Evolutionary conservation across 2,113 vertebrate species (phyloP).

Genomic region (Genyomyrus donnyi): DNA sequence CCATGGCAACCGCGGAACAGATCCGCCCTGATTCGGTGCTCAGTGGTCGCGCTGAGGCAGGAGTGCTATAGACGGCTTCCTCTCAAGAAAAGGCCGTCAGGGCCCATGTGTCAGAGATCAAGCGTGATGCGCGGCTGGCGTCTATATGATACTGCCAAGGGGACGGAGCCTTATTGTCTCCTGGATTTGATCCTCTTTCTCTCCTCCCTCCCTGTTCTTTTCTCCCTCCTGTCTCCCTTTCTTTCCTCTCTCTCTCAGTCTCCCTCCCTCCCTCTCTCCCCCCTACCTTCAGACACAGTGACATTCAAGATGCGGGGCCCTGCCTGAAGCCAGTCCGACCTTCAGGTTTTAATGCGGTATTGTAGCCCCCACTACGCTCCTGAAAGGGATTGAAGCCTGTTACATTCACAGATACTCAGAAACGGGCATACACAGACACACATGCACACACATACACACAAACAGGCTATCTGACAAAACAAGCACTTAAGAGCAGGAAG

Average conservation of each 20-base stretch:
- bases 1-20: slow-evolving; percentile 90
- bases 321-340: slow-evolving; percentile 71
- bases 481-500: not conserved
- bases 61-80: slow-evolving; percentile 52
- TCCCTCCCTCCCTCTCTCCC: slow-evolving; percentile 22
- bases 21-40: slow-evolving; percentile 86
- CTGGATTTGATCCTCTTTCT: slow-evolving; percentile 18
- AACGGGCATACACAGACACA: not conserved
- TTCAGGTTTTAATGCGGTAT: slow-evolving; percentile 54
- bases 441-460: not conserved
- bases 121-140: slow-evolving; percentile 55
- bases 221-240: slow-evolving; percentile 47
- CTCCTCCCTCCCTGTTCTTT: slow-evolving; percentile 35
- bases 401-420: slow-evolving; percentile 2
- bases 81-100: slow-evolving; percentile 57
- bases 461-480: not conserved
- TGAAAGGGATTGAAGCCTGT: slow-evolving; percentile 35
- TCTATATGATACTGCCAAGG: slow-evolving; percentile 47
- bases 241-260: slow-evolving; percentile 40
- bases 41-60: slow-evolving; percentile 66
- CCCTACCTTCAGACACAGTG: slow-evolving; percentile 43
- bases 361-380: slow-evolving; percentile 46
- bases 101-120: slow-evolving; percentile 66
- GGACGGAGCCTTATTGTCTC: slow-evolving; percentile 48
- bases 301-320: slow-evolving; percentile 65